These are phyloP conservation scores for Chamaetylas fuelleborni DNA, from an alignment of 2,113 vertebrate species.

Conservation along the genomic window DNA sequence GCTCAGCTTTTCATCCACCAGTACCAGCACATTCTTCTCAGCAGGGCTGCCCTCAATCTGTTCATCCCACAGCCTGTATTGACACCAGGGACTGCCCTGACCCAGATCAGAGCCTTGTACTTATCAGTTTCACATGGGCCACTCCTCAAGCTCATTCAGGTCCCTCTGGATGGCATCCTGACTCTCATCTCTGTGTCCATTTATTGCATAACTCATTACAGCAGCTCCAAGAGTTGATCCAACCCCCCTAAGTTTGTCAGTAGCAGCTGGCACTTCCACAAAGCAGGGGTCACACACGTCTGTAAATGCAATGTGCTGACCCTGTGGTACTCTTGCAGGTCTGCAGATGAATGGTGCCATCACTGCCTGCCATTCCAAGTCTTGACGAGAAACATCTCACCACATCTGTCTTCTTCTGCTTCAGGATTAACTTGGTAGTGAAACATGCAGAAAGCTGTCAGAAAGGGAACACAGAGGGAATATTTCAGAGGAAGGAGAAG, in stretches of 20 bases:
- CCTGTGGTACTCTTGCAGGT: background rate
- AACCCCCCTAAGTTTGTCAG: background rate
- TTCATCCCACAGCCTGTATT: background rate
- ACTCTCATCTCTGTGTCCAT: background rate
- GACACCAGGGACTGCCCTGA: background rate
- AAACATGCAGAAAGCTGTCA: too few relatives aligned
- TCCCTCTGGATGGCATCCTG: rapidly evolving
- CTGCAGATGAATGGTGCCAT: background rate
- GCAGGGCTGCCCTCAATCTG: background rate
- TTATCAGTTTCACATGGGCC: too few relatives aligned
- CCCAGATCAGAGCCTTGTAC: background rate
- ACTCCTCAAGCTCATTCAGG: background rate
- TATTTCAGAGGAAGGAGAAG: too few relatives aligned
- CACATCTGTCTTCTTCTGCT: too few relatives aligned
- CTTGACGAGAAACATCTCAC: too few relatives aligned
- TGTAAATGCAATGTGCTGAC: background rate
- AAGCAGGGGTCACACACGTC: background rate
- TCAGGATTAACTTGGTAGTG: too few relatives aligned
- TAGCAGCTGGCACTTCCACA: background rate
- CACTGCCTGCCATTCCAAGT: background rate
- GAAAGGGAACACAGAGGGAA: too few relatives aligned
- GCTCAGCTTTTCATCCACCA: background rate
- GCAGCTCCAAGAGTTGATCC: background rate
- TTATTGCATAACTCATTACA: background rate
- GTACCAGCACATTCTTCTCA: background rate